Evolutionary conservation across 2,888 invertebrate species (phyloP), one percentile per base, ranked within the genome.

Genomic region (Cylindroiulus punctatus): DNA sequence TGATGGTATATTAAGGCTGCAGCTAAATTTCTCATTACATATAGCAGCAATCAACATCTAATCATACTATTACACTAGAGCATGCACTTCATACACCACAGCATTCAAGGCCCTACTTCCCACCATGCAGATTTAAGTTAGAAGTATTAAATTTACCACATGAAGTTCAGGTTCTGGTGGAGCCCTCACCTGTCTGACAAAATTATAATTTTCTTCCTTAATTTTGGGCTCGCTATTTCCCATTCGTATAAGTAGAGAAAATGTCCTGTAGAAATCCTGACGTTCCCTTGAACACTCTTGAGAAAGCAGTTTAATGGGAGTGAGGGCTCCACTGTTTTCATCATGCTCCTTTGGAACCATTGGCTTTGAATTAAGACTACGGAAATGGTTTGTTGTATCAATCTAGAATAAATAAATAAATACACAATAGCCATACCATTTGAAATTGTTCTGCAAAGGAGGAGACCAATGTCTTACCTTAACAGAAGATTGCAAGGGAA

Each of bases 171-270:
- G 65, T 12, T n/a, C 22, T 22, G 57, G 57, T 65, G 22, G 26
- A 26, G 26, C 65, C 65, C 65, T 40, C 36, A 87, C 87, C 57
- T 86, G 87, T 82, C 87, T 42, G 36, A 83, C 52, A 42, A 86
- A 87, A 40, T 83, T 86, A 81, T 88, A 87, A 84, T 65, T 65
- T 65, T 90, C 90, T 83, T 90, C 90, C 87, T 90, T 90, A 81
- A 90, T 89, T 87, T 90, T 90, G 86, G 89, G 90, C 0, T 91
- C 91, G 47, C 90, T 88, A 85, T 91, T 91, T n/a, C 92, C 91
- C 89, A 96, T 93, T 89, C 94, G 94, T 89, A 96, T 95, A 86
- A 96, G 92, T 91, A 94, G 93, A 89, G 94, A 94, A 91, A 96
- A 94, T 0, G 94, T 95, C 90, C 94, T 93, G 91, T 95, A 94